These are phyloP conservation scores for Caenorhabditis sinica DNA, from an alignment of 2,888 invertebrate species.

Conservation along the genomic window DNA sequence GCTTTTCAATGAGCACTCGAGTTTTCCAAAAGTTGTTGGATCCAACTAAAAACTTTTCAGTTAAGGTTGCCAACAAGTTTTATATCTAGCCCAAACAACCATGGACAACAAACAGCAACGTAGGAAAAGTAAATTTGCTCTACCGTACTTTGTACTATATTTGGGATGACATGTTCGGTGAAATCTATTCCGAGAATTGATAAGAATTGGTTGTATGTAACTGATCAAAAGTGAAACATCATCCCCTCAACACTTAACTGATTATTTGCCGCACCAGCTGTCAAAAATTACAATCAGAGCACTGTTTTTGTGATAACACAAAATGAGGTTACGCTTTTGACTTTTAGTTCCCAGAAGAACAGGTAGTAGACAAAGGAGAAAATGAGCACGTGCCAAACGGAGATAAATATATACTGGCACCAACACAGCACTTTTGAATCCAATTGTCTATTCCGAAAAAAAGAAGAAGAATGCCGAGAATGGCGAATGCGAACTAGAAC, in stretches of 20 bases:
- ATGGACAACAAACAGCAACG: too few relatives aligned
- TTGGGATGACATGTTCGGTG: background rate
- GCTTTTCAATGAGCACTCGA: too few relatives aligned
- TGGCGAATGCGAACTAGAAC: constrained; percentile 32
- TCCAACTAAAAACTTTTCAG: too few relatives aligned
- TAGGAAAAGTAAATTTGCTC: background rate
- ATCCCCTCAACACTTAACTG: background rate
- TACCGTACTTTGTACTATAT: background rate
- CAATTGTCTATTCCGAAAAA: constrained; percentile 50
- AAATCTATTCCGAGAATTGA: background rate
- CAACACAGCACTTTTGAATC: constrained; percentile 38
- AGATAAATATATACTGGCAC: constrained; percentile 16
- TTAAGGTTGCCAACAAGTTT: too few relatives aligned
- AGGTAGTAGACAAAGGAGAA: constrained; percentile 2
- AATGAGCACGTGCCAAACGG: constrained; percentile 34
- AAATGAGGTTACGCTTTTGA: background rate
- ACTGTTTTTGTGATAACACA: too few relatives aligned
- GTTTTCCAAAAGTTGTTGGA: too few relatives aligned
- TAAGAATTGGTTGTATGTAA: constrained; percentile 3
- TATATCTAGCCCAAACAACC: too few relatives aligned
- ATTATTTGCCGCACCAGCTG: background rate
- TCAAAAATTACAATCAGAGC: background rate
- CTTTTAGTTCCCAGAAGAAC: constrained; percentile 8
- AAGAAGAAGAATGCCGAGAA: constrained; percentile 20
- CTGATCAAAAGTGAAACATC: constrained; percentile 7